Evolutionary conservation across 1,140 invertebrate species (phyloP), one percentile per base, ranked within the genome.

Genomic region (Drosophila triauraria): DNA sequence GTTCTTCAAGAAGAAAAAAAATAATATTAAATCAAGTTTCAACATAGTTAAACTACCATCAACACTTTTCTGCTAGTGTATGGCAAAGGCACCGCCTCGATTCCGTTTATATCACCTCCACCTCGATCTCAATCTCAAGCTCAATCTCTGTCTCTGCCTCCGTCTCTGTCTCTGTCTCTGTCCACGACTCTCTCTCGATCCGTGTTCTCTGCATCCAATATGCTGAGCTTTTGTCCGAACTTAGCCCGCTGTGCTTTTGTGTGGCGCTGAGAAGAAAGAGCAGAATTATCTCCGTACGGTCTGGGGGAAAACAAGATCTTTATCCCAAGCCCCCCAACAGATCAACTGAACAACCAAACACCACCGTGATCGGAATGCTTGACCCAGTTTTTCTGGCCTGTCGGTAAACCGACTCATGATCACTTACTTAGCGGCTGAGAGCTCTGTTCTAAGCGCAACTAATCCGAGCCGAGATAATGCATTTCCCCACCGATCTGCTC

Each of bases 341-440:
- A 30, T 30, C 27, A 13, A 17, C 42, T 13, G 25, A 32, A 40
- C 32, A 27, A 7, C 35, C 10, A 17, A 42, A 50, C 30, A 32
- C 51, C 51, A 8, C 32, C 20, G 12, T 20, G 44, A 60, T 51
- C n/a, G 53, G 38, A 68, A 46, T 51, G 46, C 17, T 30, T 60
- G 69, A 72, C 69, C 69, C 67, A 71, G 23, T 72, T 72, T 32
- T n/a, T 15, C 25, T 12, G 23, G 38, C n/a, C 17, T 53, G 10
- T 53, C 6, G 38, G 35, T 44, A 13, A 35, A 10, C 40, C 59
- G 35, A 15, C 48, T 23, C 20, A 6, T 72, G 46, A 72, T 60
- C 38, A 9, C 38, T 50, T 46, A 72, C 71, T 72, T 51, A 72
- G 54, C 44, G n/a, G 20, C 25, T 20, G 35, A n/a, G 43, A 62